A percentile compares a stretch with the other conserved stretches of the same genome.
These are phyloP conservation scores for Drosophila melanica DNA, from an alignment of 1,140 invertebrate species.

Conservation along the genomic window DNA sequence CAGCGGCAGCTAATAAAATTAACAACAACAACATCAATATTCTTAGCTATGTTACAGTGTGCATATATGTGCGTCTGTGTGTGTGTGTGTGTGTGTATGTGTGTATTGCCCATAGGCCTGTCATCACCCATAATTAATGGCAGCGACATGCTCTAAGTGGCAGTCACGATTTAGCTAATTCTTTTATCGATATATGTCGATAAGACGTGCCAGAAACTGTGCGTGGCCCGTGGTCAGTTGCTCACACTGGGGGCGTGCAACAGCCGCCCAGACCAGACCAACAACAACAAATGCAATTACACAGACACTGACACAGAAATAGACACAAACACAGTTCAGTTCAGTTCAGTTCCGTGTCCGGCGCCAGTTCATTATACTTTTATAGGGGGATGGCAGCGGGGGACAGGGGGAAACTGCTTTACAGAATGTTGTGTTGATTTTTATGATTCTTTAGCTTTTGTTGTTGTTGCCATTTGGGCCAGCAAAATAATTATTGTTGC, in stretches of 20 bases:
- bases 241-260: neutral
- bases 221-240: neutral
- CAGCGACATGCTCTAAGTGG: conserved; percentile 76
- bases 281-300: conserved; percentile 57
- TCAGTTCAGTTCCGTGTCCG: conserved; percentile 3
- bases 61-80: conserved; percentile 10
- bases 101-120: conserved; percentile 40
- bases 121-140: conserved; percentile 82
- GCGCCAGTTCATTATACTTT: conserved; percentile 47
- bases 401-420: neutral
- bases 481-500: conserved; percentile 71
- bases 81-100: conserved; percentile 20
- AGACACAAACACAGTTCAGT: too few species aligned
- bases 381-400: neutral
- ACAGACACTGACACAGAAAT: conserved; percentile 16
- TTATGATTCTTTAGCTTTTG: conserved; percentile 52
- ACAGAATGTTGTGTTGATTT: conserved; percentile 37
- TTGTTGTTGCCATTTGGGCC: conserved; percentile 15
- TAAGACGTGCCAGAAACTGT: conserved; percentile 67
- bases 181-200: conserved; percentile 83
- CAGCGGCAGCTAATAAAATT: conserved; percentile 73
- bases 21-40: conserved; percentile 54
- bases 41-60: neutral
- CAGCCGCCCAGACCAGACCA: neutral
- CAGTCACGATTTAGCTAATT: conserved; percentile 83